A percentile compares a stretch with the other conserved stretches of the same genome.
Conservation (phyloP, 2,797 vertebrate genomes). For the Mus caroli region DNA sequence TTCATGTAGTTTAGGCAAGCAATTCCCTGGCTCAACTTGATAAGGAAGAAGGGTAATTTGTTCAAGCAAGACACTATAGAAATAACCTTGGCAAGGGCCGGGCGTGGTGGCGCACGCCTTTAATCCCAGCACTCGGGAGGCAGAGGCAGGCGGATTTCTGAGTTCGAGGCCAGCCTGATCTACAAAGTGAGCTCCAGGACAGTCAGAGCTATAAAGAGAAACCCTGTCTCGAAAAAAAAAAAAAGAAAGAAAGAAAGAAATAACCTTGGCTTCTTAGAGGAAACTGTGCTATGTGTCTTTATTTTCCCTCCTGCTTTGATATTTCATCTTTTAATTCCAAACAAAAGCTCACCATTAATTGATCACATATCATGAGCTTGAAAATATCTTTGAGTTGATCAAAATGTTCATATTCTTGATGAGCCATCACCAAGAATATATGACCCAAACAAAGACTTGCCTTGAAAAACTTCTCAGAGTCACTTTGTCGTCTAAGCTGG, state of each 20-base stretch:
- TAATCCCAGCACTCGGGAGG: too few species aligned
- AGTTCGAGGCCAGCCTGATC: too few species aligned
- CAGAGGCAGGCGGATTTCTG: too few species aligned
- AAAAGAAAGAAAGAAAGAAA: too few species aligned
- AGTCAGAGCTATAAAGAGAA: too few species aligned
- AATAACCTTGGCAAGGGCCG: conserved; percentile 1
- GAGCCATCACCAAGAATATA: conserved; percentile 89
- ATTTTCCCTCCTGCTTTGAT: conserved; percentile 76
- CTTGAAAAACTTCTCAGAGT: conserved; percentile 90
- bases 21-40: neutral
- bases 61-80: neutral
- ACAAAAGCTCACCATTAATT: conserved; percentile 92
- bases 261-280: conserved; percentile 39
- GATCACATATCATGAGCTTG: conserved; percentile 91
- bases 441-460: conserved; percentile 83
- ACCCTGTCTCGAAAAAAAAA: too few species aligned
- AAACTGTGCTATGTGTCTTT: conserved; percentile 86
- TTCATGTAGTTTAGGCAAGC: neutral
- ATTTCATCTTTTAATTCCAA: conserved; percentile 88
- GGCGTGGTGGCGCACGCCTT: too few species aligned
- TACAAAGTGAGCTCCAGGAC: too few species aligned
- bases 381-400: conserved; percentile 89
- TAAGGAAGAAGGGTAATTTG: neutral
- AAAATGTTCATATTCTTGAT: conserved; percentile 86
- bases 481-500: conserved; percentile 88